Percentiles rank a stretch among this genome's conserved stretches.
phyloP scores from a whole-genome alignment of 2,888 invertebrate species.

The Drosophila colorata region DNA sequence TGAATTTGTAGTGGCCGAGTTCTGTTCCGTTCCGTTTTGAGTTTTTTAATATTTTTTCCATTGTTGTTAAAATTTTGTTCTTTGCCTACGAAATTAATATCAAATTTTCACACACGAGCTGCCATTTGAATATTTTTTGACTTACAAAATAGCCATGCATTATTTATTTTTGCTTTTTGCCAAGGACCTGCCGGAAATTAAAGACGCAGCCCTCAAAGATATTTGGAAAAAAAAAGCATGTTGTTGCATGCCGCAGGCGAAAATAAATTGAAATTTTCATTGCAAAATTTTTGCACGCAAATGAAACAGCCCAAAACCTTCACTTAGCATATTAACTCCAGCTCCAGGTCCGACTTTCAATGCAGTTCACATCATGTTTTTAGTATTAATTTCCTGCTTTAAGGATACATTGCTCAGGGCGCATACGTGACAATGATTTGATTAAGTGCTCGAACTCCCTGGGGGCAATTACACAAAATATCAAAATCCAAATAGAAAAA shows the following conservation, averaged over 20 bases:
- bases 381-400: conserved; percentile 75
- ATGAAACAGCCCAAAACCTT: conserved; percentile 4
- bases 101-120: conserved; percentile 61
- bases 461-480: conserved; percentile 13
- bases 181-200: conserved; percentile 63
- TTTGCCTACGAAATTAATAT: conserved; percentile 49
- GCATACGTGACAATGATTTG: conserved; percentile 79
- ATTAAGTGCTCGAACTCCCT: conserved; percentile 49
- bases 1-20: conserved; percentile 12
- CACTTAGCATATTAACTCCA: conserved; percentile 33
- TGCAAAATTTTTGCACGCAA: conserved; percentile 42
- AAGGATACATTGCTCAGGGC: conserved; percentile 50
- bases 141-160: conserved; percentile 58
- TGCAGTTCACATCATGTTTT: conserved; percentile 68
- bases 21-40: neutral
- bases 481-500: neutral
- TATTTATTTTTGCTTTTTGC: conserved; percentile 40
- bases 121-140: conserved; percentile 58
- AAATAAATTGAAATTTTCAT: conserved; percentile 77
- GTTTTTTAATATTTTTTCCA: conserved; percentile 2
- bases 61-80: conserved; percentile 24
- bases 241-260: conserved; percentile 66
- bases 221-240: conserved; percentile 35
- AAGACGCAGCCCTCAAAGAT: conserved; percentile 52
- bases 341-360: conserved; percentile 14